Evolutionary conservation across 2,113 vertebrate species (phyloP).

Genomic region (Rhinopomastus cyanomelas): DNA sequence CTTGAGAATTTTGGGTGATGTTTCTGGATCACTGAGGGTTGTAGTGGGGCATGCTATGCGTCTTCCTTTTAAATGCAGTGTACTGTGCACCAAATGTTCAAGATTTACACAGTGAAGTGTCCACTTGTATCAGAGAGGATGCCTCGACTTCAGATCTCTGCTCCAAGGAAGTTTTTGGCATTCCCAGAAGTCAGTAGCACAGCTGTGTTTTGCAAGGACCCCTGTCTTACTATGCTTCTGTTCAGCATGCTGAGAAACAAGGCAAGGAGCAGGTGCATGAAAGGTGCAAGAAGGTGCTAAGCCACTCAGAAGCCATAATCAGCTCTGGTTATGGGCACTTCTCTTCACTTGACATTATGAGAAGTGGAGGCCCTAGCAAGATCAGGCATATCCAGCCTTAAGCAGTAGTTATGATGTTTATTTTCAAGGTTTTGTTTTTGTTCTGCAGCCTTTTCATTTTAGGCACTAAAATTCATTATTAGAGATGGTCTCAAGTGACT

Average conservation of each 20-base stretch:
- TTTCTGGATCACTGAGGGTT: background rate
- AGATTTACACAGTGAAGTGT: background rate
- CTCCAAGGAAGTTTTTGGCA: background rate
- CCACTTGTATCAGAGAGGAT: background rate
- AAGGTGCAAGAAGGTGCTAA: background rate
- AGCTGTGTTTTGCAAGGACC: background rate
- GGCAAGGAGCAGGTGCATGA: background rate
- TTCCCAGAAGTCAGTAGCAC: background rate
- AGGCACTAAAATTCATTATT: background rate
- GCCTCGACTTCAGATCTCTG: background rate
- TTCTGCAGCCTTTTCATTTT: background rate
- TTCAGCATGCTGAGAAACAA: background rate
- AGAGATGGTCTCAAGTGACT: background rate
- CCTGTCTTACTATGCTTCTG: background rate
- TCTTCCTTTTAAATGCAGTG: background rate
- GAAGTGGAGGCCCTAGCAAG: rapidly evolving
- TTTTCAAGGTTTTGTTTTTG: background rate
- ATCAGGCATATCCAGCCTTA: background rate
- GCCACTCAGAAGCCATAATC: background rate
- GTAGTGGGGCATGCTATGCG: background rate
- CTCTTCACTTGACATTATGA: background rate
- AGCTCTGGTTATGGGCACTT: background rate
- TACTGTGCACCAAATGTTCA: background rate
- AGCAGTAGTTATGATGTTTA: background rate
- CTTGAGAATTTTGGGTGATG: background rate